Evolutionary conservation across 1,140 invertebrate genomes (phyloP), one percentile per base, ranked within the genome.

Genomic region (Leguminivora glycinivorella): DNA sequence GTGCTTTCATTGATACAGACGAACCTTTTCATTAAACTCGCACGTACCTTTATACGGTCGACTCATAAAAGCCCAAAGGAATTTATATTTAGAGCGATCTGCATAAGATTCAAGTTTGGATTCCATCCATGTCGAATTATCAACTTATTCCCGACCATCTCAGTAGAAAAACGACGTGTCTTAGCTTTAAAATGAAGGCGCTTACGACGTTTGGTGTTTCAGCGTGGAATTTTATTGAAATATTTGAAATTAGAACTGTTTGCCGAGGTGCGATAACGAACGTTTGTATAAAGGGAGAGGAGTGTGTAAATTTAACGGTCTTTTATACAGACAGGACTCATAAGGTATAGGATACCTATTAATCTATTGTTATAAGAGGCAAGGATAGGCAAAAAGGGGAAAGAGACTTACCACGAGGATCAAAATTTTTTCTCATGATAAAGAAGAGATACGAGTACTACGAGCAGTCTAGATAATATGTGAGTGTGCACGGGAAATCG

Each of bases 11-110:
- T 43, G 14, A 43, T 43, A 40, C 38, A 43, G 17, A 43, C 40
- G 14, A 43, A 43, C 40, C 40, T 43, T 43, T 40, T 40, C 38
- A 40, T 40, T 40, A 40, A 40, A 40, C 40, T 43, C 40, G 40
- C 9, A 14, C 14, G 40, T 43, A 43, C 40, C 40, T 43, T 43
- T 43, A 43, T n/a, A 43, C 40, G 14, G 14, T 5, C n/a, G 40
- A 6, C n/a, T 43, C 5, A 43, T 43, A 43, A 43, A 2, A 43
- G n/a, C n/a, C 17, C 40, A 17, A 43, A 43, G n/a, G 40, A 43
- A 43, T 43, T 43, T 43, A n/a, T 43, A 43, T 43, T 43, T 43
- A 43, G 40, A 43, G n/a, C 17, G 0, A 17, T 43, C 10, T 43
- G n/a, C 40, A 43, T 43, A 43, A 43, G 40, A n/a, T 43, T 43